Conservation (phyloP, 2,113 vertebrate species). For the Eptesicus fuscus region DNA sequence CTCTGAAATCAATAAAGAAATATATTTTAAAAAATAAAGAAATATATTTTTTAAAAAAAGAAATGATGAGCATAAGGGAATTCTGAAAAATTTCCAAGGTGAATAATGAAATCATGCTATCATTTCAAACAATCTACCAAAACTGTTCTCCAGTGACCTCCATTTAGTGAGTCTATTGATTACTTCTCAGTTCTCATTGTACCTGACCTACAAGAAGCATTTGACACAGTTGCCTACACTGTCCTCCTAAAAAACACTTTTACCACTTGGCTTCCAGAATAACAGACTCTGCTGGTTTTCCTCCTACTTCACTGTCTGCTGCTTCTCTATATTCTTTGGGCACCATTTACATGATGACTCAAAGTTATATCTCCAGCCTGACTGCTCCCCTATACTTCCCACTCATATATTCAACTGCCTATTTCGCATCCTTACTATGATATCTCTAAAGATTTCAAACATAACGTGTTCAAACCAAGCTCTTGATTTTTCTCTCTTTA, state of each 20-base stretch:
- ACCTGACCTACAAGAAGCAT: not conserved
- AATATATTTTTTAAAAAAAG: not conserved
- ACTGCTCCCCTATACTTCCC: not conserved
- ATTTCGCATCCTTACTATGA: not conserved
- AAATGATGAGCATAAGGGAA: not conserved
- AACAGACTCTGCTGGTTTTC: not conserved
- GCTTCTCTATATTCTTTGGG: not conserved
- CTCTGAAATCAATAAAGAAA: too few relatives aligned
- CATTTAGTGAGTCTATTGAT: not conserved
- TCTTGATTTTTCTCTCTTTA: not conserved
- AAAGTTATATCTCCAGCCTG: not conserved
- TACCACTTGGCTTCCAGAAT: not conserved
- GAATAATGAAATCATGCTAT: conserved; percentile 28
- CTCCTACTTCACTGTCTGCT: not conserved
- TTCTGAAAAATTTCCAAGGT: not conserved
- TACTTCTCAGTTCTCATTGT: not conserved
- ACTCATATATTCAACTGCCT: not conserved
- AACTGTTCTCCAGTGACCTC: not conserved
- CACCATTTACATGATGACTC: not conserved
- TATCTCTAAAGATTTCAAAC: not conserved
- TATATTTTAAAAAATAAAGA: too few relatives aligned
- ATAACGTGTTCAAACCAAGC: not conserved
- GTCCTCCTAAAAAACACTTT: not conserved
- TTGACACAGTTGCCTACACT: not conserved
- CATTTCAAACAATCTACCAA: not conserved